phyloP scores from a whole-genome alignment of 2,888 invertebrate species.

The Euplexia lucipara region DNA sequence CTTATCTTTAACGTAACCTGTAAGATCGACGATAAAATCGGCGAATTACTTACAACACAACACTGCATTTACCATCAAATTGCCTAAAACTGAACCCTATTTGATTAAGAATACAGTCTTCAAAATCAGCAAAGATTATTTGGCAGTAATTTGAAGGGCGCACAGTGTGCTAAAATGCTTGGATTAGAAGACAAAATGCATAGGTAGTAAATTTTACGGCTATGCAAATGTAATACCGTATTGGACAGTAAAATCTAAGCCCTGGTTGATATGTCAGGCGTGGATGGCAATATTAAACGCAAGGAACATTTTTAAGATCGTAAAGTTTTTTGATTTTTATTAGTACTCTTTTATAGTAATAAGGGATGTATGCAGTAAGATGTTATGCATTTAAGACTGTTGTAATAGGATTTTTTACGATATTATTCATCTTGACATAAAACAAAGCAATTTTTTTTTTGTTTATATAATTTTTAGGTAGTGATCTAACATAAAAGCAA shows the following conservation, averaged over 20 bases:
- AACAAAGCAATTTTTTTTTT: conserved; percentile 3
- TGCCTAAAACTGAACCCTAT: conserved; percentile 29
- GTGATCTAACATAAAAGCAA: not conserved
- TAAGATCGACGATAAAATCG: conserved; percentile 72
- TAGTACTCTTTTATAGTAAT: conserved; percentile 63
- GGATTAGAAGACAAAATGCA: conserved; percentile 87
- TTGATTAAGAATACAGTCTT: fast-evolving
- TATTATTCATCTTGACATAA: conserved; percentile 16
- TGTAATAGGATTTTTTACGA: conserved; percentile 58
- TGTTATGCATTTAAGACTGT: conserved; percentile 50
- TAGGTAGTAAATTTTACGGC: conserved; percentile 88
- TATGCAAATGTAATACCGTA: conserved; percentile 87
- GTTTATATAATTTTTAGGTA: not conserved
- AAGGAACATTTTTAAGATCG: conserved; percentile 66
- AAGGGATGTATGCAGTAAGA: conserved; percentile 58
- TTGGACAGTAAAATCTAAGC: conserved; percentile 85
- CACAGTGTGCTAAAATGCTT: conserved; percentile 76
- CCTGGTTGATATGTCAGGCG: conserved; percentile 75
- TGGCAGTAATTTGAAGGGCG: conserved; percentile 61
- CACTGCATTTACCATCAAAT: not conserved
- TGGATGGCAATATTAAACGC: conserved; percentile 74
- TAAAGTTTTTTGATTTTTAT: conserved; percentile 65
- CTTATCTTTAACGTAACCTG: conserved; percentile 69
- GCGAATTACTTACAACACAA: conserved; percentile 63
- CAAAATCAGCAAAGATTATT: not conserved